A percentile compares a stretch with the other conserved stretches of the same genome.
Evolutionary conservation across 2,113 vertebrate genomes (phyloP).

Genomic region (Istiophorus platypterus): DNA sequence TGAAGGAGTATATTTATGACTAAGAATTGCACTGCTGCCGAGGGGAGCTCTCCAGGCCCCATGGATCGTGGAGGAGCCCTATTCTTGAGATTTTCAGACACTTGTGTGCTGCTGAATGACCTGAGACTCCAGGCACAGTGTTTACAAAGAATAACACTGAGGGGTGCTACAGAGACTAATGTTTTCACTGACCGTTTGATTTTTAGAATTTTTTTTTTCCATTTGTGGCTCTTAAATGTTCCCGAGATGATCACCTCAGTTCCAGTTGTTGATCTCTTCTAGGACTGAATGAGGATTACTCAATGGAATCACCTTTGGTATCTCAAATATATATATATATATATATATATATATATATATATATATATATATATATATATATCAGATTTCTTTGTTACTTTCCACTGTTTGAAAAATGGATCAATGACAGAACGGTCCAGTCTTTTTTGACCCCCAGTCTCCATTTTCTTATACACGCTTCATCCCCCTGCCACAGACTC

Average conservation of each 20-base stretch:
- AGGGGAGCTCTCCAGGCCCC: constrained; percentile 62
- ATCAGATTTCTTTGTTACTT: constrained; percentile 50
- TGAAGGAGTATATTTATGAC: constrained; percentile 73
- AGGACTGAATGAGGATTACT: constrained; percentile 45
- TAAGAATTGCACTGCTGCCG: constrained; percentile 79
- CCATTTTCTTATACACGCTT: constrained; percentile 41
- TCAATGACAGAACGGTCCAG: constrained; percentile 45
- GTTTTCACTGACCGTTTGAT: constrained; percentile 70
- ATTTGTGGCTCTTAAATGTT: constrained; percentile 70
- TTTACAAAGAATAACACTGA: constrained; percentile 56
- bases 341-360: too few relatives aligned
- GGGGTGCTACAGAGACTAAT: constrained; percentile 82
- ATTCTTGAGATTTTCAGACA: constrained; percentile 35
- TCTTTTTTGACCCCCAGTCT: background rate
- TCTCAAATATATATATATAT: too few relatives aligned
- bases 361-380: too few relatives aligned
- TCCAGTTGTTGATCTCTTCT: constrained; percentile 68
- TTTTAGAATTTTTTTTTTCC: constrained; percentile 67
- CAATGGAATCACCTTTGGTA: constrained; percentile 40
- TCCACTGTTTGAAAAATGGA: constrained; percentile 59
- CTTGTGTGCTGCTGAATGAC: constrained; percentile 26
- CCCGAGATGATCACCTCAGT: constrained; percentile 67
- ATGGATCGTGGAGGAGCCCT: constrained; percentile 27
- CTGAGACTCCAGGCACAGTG: constrained; percentile 45
- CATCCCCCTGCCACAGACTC: constrained; percentile 61